Conservation (phyloP, 1,140 invertebrate genomes). For the Euwallacea fornicatus region DNA sequence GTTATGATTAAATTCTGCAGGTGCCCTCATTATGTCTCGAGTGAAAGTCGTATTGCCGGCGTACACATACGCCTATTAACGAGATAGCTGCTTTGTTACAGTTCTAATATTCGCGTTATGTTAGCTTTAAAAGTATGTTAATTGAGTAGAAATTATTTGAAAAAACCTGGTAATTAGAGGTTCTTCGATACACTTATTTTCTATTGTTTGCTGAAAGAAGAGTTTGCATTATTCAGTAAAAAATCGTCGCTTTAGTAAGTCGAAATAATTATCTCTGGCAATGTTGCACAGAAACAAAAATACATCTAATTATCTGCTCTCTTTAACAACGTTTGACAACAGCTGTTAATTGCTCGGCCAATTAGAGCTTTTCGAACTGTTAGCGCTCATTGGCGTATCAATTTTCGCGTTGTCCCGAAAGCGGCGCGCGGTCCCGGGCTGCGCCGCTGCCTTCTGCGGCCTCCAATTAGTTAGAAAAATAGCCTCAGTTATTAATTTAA, state of each 20-base stretch:
- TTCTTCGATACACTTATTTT: no score
- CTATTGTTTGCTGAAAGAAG: no score
- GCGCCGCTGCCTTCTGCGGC: no score
- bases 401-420: not conserved
- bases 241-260: no score
- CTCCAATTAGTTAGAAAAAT: not conserved
- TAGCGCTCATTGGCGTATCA: not conserved
- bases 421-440: no score
- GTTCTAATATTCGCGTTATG: not conserved
- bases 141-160: not conserved
- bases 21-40: conserved; percentile 9
- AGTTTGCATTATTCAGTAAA: no score
- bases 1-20: conserved; percentile 7
- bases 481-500: not conserved
- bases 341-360: conserved; percentile 1
- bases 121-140: conserved; percentile 3
- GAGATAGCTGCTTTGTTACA: conserved; percentile 2
- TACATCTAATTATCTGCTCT: conserved; percentile 1
- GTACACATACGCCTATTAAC: conserved; percentile 1
- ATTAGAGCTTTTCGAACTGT: not conserved
- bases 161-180: no score
- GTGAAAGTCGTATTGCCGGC: conserved; percentile 11
- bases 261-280: no score
- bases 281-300: no score
- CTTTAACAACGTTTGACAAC: not conserved